Conservation (phyloP, 2,113 vertebrate genomes). For the Dromas ardeola region DNA sequence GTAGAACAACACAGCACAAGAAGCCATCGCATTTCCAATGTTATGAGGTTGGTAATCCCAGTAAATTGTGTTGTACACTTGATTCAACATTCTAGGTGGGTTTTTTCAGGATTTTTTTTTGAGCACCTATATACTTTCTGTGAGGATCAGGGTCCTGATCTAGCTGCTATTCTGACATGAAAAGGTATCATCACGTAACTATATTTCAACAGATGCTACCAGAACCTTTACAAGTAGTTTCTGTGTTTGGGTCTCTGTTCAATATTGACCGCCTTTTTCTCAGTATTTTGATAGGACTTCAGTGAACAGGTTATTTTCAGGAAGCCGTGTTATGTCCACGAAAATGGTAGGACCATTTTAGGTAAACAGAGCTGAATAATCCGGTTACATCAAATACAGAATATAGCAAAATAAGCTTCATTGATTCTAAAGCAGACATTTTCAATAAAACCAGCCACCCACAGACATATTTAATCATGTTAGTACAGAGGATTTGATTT, state of each 20-base stretch:
- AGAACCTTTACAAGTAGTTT: not conserved
- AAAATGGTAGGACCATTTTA: not conserved
- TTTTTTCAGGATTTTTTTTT: not conserved
- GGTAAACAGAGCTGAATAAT: not conserved
- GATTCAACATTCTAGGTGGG: not conserved
- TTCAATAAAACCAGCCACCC: not conserved
- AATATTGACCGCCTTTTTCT: not conserved
- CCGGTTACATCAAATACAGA: not conserved
- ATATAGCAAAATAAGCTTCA: not conserved
- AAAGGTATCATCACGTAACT: not conserved
- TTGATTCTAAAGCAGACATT: not conserved
- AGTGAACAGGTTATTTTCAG: not conserved
- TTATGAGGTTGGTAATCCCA: not conserved
- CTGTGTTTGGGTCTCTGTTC: not conserved
- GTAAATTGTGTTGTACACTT: not conserved
- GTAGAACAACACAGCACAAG: not conserved
- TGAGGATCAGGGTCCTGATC: not conserved
- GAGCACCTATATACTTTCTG: not conserved
- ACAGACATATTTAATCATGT: not conserved
- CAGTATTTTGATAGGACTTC: not conserved
- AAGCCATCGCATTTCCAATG: not conserved
- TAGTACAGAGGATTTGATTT: constrained; percentile 22
- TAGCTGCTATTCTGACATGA: not conserved
- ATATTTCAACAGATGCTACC: not conserved
- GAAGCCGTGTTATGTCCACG: not conserved